Conservation (phyloP, 2,888 invertebrate genomes). For the Balanococcus diminutus region DNA sequence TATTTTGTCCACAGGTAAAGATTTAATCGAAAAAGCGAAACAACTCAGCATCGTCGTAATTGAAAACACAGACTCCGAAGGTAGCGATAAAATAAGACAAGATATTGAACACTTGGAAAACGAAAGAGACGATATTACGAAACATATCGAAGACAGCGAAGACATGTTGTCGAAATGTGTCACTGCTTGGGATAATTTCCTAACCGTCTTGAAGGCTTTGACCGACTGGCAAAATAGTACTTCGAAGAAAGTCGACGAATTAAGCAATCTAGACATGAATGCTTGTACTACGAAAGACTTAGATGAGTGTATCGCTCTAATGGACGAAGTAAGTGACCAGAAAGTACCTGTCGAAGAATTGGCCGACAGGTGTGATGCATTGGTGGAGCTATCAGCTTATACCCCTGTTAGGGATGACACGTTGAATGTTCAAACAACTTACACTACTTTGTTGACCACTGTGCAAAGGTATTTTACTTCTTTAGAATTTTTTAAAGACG, state of each 20-base stretch:
- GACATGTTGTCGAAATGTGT: slow-evolving; percentile 77
- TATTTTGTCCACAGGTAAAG: too few species aligned
- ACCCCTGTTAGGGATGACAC: slow-evolving; percentile 86
- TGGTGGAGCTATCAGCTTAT: slow-evolving; percentile 85
- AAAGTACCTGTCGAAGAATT: slow-evolving; percentile 82
- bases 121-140: slow-evolving; percentile 82
- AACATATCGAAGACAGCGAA: slow-evolving; percentile 77
- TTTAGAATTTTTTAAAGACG: not conserved
- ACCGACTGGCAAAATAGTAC: slow-evolving; percentile 77
- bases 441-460: slow-evolving; percentile 77
- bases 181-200: slow-evolving; percentile 81
- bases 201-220: slow-evolving; percentile 74
- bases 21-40: slow-evolving; percentile 63
- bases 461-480: slow-evolving; percentile 68
- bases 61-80: slow-evolving; percentile 79
- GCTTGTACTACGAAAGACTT: slow-evolving; percentile 81
- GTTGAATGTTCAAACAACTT: slow-evolving; percentile 80
- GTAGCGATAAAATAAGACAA: slow-evolving; percentile 79
- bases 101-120: slow-evolving; percentile 80
- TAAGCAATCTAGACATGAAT: slow-evolving; percentile 61
- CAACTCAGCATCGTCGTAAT: slow-evolving; percentile 75
- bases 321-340: slow-evolving; percentile 76
- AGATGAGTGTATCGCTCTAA: slow-evolving; percentile 73
- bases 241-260: slow-evolving; percentile 64
- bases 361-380: slow-evolving; percentile 82